Percentiles rank a stretch among this genome's conserved stretches.
phyloP scores from a whole-genome alignment of 2,113 vertebrate species.

The Ceratotherium simum region DNA sequence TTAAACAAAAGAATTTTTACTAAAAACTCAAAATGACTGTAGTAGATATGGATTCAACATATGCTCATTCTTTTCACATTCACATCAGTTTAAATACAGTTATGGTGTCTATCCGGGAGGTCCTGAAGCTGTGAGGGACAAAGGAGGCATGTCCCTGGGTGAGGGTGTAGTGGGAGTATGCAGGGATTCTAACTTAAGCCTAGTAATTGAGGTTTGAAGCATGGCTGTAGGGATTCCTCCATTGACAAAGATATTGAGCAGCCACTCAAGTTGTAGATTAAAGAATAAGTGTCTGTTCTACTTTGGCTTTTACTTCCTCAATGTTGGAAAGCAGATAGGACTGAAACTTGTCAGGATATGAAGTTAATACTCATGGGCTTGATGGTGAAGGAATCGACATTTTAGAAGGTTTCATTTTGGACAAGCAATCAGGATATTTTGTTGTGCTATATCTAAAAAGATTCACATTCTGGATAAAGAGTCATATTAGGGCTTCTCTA shows the following conservation, averaged over 20 bases:
- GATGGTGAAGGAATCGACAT: background rate
- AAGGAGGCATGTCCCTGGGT: background rate
- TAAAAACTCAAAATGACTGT: background rate
- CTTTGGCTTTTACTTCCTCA: background rate
- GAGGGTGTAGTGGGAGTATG: background rate
- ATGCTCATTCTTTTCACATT: background rate
- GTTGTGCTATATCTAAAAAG: background rate
- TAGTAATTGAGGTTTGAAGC: background rate
- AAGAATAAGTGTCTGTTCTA: background rate
- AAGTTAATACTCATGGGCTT: background rate
- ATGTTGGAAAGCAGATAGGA: background rate
- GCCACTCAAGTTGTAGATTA: background rate
- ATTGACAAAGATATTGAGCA: background rate
- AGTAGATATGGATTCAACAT: background rate
- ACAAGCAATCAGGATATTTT: background rate
- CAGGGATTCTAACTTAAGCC: background rate
- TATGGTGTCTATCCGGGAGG: background rate
- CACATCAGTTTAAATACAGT: background rate
- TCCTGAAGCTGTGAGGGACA: background rate
- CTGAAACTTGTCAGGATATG: background rate
- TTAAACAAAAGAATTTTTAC: background rate
- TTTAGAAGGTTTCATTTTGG: background rate
- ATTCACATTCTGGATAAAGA: background rate
- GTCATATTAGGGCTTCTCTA: background rate
- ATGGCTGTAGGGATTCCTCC: background rate